A percentile compares a stretch with the other conserved stretches of the same genome.
Conservation (phyloP, 2,888 invertebrate species). For the Malthinus flaveolus region DNA sequence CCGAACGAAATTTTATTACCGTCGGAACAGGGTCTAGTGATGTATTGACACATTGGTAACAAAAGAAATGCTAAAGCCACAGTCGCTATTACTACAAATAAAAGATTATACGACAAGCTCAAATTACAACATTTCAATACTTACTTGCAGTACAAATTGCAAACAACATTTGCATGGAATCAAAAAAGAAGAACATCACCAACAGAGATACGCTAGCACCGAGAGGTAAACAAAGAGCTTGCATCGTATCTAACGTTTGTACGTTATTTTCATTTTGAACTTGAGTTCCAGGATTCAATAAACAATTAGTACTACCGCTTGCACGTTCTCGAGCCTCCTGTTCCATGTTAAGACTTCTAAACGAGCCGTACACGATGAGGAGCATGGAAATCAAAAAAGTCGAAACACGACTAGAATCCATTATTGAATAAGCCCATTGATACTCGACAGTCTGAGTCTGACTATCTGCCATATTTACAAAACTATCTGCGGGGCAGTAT, state of each 20-base stretch:
- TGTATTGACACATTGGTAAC: slow-evolving; percentile 96
- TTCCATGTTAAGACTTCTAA: slow-evolving; percentile 95
- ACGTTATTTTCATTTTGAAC: slow-evolving; percentile 57
- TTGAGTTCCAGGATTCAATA: slow-evolving; percentile 49
- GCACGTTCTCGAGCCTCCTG: slow-evolving; percentile 82
- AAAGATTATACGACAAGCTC: slow-evolving; percentile 18
- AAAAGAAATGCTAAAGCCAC: slow-evolving; percentile 95
- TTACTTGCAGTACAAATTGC: slow-evolving; percentile 97
- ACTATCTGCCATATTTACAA: slow-evolving; percentile 32
- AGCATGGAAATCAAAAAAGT: slow-evolving; percentile 97
- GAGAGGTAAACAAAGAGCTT: slow-evolving; percentile 93
- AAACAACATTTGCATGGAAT: slow-evolving; percentile 96
- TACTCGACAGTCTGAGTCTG: slow-evolving; percentile 58
- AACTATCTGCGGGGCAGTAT: slow-evolving; percentile 22
- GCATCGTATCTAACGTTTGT: slow-evolving; percentile 95
- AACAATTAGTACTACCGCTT: slow-evolving; percentile 55
- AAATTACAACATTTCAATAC: slow-evolving; percentile 41
- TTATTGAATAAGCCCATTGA: slow-evolving; percentile 92
- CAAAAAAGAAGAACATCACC: slow-evolving; percentile 99
- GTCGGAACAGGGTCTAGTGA: slow-evolving; percentile 82
- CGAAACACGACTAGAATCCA: slow-evolving; percentile 96
- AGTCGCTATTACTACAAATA: slow-evolving; percentile 83
- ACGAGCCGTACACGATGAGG: slow-evolving; percentile 96
- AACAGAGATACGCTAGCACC: slow-evolving; percentile 95
- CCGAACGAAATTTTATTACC: slow-evolving; percentile 87